Conservation (phyloP, 2,797 vertebrate species). For the Meda fulgida region DNA sequence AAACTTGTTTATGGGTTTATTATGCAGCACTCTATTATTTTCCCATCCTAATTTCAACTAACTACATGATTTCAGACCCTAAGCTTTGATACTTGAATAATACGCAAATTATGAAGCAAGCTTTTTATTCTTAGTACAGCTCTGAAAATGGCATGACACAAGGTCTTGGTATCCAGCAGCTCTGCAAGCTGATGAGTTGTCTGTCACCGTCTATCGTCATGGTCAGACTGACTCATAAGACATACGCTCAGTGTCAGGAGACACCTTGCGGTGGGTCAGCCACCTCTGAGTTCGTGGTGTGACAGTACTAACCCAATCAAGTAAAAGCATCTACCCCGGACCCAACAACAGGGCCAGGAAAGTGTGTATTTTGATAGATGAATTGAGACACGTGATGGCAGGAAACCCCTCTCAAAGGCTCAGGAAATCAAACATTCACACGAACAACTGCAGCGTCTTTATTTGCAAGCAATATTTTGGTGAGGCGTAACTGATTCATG, state of each 20-base stretch:
- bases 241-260: constrained; percentile 52
- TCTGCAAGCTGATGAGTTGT: constrained; percentile 35
- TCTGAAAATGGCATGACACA: not conserved
- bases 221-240: constrained; percentile 32
- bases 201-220: constrained; percentile 39
- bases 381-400: not conserved
- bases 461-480: not conserved
- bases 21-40: not conserved
- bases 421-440: not conserved
- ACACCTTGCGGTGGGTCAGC: constrained; percentile 33
- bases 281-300: constrained; percentile 8
- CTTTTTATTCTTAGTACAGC: not conserved
- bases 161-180: constrained; percentile 36
- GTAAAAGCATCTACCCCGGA: not conserved
- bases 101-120: not conserved
- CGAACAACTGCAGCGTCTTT: constrained; percentile 12
- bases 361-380: constrained; percentile 36
- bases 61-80: not conserved
- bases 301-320: constrained; percentile 7
- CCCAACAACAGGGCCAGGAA: not conserved
- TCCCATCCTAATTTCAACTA: not conserved
- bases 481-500: constrained; percentile 16
- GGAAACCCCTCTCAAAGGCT: constrained; percentile 30
- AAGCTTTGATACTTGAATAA: not conserved
- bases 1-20: not conserved